Evolutionary conservation across 1,140 invertebrate species (phyloP).

Genomic region (Penaeus vannamei): DNA sequence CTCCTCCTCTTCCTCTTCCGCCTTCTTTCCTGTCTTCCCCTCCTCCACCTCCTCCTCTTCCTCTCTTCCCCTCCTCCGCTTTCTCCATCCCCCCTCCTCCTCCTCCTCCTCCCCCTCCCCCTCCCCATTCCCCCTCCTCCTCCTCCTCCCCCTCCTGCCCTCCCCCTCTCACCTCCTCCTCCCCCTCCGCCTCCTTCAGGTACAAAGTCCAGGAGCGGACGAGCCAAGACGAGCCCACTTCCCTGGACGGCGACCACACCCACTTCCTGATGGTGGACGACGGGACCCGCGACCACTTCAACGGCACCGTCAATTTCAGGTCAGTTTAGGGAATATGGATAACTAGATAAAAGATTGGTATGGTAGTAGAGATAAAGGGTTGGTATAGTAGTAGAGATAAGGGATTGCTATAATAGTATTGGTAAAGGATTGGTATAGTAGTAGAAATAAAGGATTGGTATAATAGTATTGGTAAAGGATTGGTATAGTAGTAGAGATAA

Average conservation of each 20-base stretch:
- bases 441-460: neutral
- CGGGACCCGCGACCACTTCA: slow-evolving; percentile 71
- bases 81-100: too few species aligned
- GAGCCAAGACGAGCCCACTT: slow-evolving; percentile 58
- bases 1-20: too few species aligned
- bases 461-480: too few species aligned
- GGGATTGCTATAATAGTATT: too few species aligned
- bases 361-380: too few species aligned
- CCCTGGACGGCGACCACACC: slow-evolving; percentile 74
- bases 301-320: slow-evolving; percentile 71
- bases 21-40: too few species aligned
- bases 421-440: too few species aligned
- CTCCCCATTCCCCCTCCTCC: too few species aligned
- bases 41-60: too few species aligned
- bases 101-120: too few species aligned
- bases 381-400: too few species aligned
- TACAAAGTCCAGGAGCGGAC: slow-evolving; percentile 68
- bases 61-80: too few species aligned
- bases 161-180: neutral
- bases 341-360: neutral
- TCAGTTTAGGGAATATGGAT: slow-evolving; percentile 67
- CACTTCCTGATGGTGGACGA: slow-evolving; percentile 75
- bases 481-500: neutral
- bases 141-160: neutral
- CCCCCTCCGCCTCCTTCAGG: slow-evolving; percentile 36